Evolutionary conservation across 1,140 invertebrate genomes (phyloP), one percentile per base, ranked within the genome.

Genomic region (Papilio aristodemus): DNA sequence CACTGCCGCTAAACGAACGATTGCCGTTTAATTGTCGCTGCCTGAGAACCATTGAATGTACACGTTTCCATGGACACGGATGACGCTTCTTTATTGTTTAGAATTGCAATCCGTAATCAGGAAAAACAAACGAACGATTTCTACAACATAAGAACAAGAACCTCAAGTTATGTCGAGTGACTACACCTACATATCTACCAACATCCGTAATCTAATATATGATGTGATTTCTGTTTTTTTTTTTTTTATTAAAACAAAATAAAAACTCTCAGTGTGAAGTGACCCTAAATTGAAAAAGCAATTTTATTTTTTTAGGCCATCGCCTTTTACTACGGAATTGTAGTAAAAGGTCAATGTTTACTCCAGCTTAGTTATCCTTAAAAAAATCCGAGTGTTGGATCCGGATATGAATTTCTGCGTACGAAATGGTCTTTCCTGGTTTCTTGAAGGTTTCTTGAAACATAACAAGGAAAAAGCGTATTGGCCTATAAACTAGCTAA

Each of bases 1-100:
- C 69, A 70, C n/a, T 58, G 62, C n/a, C 32, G 27, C 14, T 70
- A 60, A 57, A 37, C 32, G 58, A 13, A 27, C 57, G 25, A 59
- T 37, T 59, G 27, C 57, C n/a, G 57, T 59, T 59, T 54, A 54
- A 54, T 54, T 54, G 46, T 54, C 46, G 9, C 9, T 54, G 19
- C 46, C 46, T 54, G 46, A 54, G 46, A 54, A 54, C 46, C 46
- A 54, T 22, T 22, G 8, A 19, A 22, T 22, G 19, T 22, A 3
- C 11, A 54, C 46, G 19, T 13, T 54, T 54, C 46, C 46, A 54
- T 54, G 11, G 19, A 54, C 19, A 22, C 19, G 14, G 13, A 39
- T n/a, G 19, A 54, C n/a, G n/a, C n/a, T n/a, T n/a, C n/a, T n/a
- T n/a, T n/a, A n/a, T 54, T 5, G 17, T 54, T 54, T 54, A 17